Conservation (phyloP, 2,797 vertebrate genomes). For the Kryptopterus vitreolus region DNA sequence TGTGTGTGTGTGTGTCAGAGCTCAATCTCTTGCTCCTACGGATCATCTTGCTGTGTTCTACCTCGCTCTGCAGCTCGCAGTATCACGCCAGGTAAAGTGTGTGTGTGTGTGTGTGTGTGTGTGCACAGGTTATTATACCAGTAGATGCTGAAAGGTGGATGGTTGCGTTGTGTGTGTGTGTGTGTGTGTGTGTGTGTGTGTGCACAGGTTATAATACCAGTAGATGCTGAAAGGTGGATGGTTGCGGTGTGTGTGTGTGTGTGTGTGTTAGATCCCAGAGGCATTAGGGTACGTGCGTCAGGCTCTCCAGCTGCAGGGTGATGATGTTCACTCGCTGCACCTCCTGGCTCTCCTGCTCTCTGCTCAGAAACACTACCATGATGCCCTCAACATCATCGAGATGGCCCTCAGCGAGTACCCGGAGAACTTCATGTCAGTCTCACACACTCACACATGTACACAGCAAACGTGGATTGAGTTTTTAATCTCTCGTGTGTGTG, state of each 20-base stretch:
- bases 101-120: not conserved
- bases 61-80: conserved; percentile 92
- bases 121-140: not conserved
- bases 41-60: conserved; percentile 97
- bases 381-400: conserved; percentile 96
- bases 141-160: not conserved
- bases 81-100: conserved; percentile 91
- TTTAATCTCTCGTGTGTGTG: not conserved
- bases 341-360: conserved; percentile 93
- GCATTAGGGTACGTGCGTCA: conserved; percentile 95
- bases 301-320: conserved; percentile 93
- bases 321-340: conserved; percentile 94
- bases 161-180: conserved; percentile 38
- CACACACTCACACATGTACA: not conserved
- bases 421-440: conserved; percentile 93
- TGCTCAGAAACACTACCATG: conserved; percentile 96
- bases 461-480: not conserved
- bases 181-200: conserved; percentile 37
- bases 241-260: conserved; percentile 51
- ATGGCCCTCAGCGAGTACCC: conserved; percentile 98
- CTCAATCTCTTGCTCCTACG: conserved; percentile 92
- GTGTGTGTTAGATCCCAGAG: conserved; percentile 87
- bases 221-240: not conserved
- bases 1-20: conserved; percentile 70
- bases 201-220: not conserved